Evolutionary conservation across 2,888 invertebrate species (phyloP).

Genomic region (Hydroisotoma schaefferi): DNA sequence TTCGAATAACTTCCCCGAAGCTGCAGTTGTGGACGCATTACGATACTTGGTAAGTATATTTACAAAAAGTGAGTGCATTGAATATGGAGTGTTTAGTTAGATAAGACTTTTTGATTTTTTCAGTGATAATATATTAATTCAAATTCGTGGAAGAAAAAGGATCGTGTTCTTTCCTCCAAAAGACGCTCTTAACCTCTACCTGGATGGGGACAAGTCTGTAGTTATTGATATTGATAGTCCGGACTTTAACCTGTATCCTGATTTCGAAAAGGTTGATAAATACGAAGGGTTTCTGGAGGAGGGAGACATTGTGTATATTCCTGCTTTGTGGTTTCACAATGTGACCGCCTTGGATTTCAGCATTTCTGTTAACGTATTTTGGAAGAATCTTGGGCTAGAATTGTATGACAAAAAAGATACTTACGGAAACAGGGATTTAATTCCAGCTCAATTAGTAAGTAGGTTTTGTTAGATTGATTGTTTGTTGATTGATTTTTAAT

Average conservation of each 20-base stretch:
- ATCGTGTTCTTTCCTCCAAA: slow-evolving; percentile 56
- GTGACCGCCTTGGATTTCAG: slow-evolving; percentile 55
- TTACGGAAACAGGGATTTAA: slow-evolving; percentile 58
- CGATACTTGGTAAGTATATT: too few relatives aligned
- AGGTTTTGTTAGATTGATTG: background rate
- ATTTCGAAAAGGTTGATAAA: slow-evolving; percentile 52
- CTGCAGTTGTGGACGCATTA: slow-evolving; percentile 60
- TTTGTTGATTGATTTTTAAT: background rate
- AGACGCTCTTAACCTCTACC: slow-evolving; percentile 56
- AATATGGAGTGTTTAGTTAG: too few relatives aligned
- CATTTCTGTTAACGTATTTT: slow-evolving; percentile 59
- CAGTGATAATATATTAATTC: slow-evolving; percentile 59
- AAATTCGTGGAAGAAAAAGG: slow-evolving; percentile 55
- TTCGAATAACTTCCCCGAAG: slow-evolving; percentile 56
- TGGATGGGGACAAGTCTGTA: slow-evolving; percentile 58
- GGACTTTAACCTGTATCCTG: slow-evolving; percentile 54
- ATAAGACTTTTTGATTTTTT: too few relatives aligned
- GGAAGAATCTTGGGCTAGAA: slow-evolving; percentile 54
- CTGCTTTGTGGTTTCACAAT: slow-evolving; percentile 61
- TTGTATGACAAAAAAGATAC: slow-evolving; percentile 57
- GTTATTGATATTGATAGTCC: slow-evolving; percentile 56
- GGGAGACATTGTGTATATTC: slow-evolving; percentile 55
- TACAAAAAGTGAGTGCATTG: too few relatives aligned
- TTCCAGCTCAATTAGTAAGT: slow-evolving; percentile 53
- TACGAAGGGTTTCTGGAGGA: slow-evolving; percentile 54